Evolutionary conservation across 2,113 vertebrate genomes (phyloP).

Genomic region (Clinocottus analis): DNA sequence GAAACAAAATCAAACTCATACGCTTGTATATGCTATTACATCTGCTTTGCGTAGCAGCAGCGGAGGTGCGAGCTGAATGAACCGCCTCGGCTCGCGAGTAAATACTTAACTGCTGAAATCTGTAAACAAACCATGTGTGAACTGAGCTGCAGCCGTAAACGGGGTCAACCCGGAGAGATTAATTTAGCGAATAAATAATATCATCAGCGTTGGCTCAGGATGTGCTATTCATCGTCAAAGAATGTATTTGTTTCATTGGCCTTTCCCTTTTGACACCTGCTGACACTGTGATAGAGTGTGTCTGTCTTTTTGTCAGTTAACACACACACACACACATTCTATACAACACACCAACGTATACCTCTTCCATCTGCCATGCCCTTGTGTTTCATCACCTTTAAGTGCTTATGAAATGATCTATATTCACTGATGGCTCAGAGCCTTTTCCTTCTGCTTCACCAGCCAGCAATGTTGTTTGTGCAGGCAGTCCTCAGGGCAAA

Average conservation of each 20-base stretch:
- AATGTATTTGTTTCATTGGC: constrained; percentile 43
- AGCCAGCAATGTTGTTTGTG: constrained; percentile 73
- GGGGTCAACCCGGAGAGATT: not conserved
- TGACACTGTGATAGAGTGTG: constrained; percentile 49
- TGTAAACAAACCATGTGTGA: not conserved
- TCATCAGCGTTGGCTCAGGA: constrained; percentile 27
- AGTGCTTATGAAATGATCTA: constrained; percentile 82
- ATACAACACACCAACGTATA: constrained; percentile 37
- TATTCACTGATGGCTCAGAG: constrained; percentile 74
- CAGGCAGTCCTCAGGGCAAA: constrained; percentile 64
- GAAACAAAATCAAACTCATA: too few species aligned
- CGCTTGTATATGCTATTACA: too few species aligned
- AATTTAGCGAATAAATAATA: constrained; percentile 5
- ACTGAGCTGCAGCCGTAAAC: not conserved
- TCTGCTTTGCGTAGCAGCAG: too few species aligned
- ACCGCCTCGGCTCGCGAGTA: not conserved
- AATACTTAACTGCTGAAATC: not conserved
- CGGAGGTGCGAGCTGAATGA: not conserved
- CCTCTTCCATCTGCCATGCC: constrained; percentile 71
- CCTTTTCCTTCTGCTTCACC: constrained; percentile 73
- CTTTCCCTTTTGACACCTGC: constrained; percentile 54
- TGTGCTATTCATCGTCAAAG: constrained; percentile 33
- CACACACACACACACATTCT: constrained; percentile 48
- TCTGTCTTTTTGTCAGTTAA: constrained; percentile 62
- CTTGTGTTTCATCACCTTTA: constrained; percentile 82